phyloP scores from a whole-genome alignment of 2,797 vertebrate species.

The Xenentodon cancila region DNA sequence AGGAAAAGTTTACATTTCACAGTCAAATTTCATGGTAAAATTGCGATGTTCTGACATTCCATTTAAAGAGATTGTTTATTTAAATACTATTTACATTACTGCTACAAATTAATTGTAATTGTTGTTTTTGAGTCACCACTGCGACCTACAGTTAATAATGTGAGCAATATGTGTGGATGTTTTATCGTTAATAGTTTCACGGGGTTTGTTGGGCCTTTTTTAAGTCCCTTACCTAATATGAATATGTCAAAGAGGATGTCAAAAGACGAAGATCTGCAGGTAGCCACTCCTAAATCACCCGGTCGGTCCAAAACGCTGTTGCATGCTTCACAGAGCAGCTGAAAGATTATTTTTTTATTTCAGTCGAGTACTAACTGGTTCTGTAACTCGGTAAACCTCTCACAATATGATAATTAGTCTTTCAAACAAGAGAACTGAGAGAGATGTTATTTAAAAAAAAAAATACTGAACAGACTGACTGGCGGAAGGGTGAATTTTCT shows the following conservation, averaged over 20 bases:
- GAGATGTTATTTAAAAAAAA: slow-evolving; percentile 19
- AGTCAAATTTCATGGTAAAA: background rate
- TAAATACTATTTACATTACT: background rate
- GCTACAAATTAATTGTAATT: background rate
- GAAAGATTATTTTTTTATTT: background rate
- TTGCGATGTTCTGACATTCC: slow-evolving; percentile 4
- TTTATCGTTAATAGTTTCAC: slow-evolving; percentile 23
- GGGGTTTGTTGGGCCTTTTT: slow-evolving; percentile 30
- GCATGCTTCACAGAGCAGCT: slow-evolving; percentile 3
- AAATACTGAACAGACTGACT: slow-evolving; percentile 22
- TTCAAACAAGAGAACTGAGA: slow-evolving; percentile 24
- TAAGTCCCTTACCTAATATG: slow-evolving; percentile 40
- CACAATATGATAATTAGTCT: slow-evolving; percentile 16
- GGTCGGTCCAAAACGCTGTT: background rate
- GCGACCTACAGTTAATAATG: slow-evolving; percentile 18
- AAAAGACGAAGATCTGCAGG: slow-evolving; percentile 5
- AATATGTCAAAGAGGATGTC: slow-evolving; percentile 29
- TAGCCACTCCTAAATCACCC: slow-evolving; percentile 14
- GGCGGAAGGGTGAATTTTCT: slow-evolving; percentile 18
- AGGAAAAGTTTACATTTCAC: too few species aligned
- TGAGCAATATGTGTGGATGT: slow-evolving; percentile 14
- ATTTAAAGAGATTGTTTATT: background rate
- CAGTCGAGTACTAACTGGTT: background rate
- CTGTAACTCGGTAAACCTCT: slow-evolving; percentile 20
- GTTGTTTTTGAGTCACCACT: slow-evolving; percentile 5